Conservation (phyloP, 2,888 invertebrate species). For the Euzetes globulus region DNA sequence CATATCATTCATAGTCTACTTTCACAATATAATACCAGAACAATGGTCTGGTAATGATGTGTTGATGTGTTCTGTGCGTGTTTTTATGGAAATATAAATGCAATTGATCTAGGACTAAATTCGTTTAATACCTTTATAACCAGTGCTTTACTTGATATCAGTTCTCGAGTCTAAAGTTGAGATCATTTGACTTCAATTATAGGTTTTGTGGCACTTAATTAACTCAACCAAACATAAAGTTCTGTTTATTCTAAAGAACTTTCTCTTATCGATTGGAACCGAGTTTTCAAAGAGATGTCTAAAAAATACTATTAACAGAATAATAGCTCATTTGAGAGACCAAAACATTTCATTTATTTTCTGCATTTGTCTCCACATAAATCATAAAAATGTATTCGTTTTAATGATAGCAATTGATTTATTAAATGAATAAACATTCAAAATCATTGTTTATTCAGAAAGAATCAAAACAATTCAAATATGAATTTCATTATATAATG, state of each 20-base stretch:
- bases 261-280: too few relatives aligned
- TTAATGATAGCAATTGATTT: background rate
- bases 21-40: background rate
- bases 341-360: background rate
- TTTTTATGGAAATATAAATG: background rate
- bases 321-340: background rate
- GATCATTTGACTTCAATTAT: background rate
- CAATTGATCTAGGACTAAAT: background rate
- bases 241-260: background rate
- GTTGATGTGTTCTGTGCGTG: conserved; percentile 12
- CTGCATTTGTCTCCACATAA: background rate
- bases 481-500: background rate
- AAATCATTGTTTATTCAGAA: background rate
- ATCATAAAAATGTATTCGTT: background rate
- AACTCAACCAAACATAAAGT: background rate
- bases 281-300: too few relatives aligned
- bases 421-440: background rate
- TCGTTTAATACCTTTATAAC: background rate
- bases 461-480: background rate
- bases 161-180: background rate
- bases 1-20: conserved; percentile 3
- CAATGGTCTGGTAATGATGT: conserved; percentile 7
- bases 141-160: background rate
- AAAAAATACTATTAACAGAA: too few relatives aligned
- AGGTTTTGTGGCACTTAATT: conserved; percentile 1